phyloP scores from a whole-genome alignment of 2,113 vertebrate genomes.

The Corydoras sp. region DNA sequence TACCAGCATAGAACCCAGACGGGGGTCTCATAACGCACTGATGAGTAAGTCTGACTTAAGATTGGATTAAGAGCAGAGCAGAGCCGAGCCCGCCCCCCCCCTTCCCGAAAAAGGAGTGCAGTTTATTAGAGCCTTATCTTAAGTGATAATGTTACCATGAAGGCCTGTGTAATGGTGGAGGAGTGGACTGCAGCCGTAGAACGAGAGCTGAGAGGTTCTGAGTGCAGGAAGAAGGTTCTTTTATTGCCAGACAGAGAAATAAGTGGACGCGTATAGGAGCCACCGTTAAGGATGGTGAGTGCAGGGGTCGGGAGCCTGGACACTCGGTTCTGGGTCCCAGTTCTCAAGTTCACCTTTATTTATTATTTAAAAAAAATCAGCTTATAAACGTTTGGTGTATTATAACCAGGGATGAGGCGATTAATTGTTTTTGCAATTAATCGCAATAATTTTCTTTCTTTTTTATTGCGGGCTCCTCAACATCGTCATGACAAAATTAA shows the following conservation, averaged over 20 bases:
- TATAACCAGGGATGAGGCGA: too few species aligned
- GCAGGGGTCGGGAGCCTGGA: not conserved
- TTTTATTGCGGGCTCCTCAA: too few species aligned
- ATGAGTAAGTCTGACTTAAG: slow-evolving; percentile 64
- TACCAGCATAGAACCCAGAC: slow-evolving; percentile 31
- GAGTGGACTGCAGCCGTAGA: slow-evolving; percentile 52
- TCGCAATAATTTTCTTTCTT: too few species aligned
- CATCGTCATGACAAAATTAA: too few species aligned
- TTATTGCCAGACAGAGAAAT: slow-evolving; percentile 21
- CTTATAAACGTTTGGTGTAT: too few species aligned
- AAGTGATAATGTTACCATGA: slow-evolving; percentile 67
- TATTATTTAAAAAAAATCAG: too few species aligned
- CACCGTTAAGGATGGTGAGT: not conserved
- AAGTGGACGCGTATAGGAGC: slow-evolving; percentile 1
- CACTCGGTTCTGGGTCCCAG: too few species aligned
- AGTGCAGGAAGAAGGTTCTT: slow-evolving; percentile 41
- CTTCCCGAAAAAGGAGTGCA: slow-evolving; percentile 58
- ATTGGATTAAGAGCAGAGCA: slow-evolving; percentile 64
- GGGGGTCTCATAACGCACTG: slow-evolving; percentile 52
- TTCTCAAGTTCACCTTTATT: too few species aligned
- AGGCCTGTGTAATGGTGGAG: slow-evolving; percentile 58
- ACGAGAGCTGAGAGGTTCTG: slow-evolving; percentile 46
- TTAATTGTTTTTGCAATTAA: too few species aligned
- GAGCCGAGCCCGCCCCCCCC: slow-evolving; percentile 33
- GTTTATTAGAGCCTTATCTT: slow-evolving; percentile 67